Evolutionary conservation across 2,888 invertebrate species (phyloP), one percentile per base, ranked within the genome.

Genomic region (Pyrrhosoma nymphula): DNA sequence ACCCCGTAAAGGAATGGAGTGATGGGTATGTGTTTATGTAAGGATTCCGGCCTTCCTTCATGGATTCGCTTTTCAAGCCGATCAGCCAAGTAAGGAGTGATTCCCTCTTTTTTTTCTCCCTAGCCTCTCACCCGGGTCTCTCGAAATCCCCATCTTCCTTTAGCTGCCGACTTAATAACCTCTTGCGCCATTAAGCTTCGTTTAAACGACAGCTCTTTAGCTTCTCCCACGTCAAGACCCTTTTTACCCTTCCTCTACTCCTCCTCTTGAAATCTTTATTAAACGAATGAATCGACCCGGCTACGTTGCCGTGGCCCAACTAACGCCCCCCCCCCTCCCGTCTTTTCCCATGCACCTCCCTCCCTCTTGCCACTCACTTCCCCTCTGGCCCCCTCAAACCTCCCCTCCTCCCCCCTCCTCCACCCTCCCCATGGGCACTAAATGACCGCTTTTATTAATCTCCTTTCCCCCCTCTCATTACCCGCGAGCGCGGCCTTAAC

Each of bases 361-460:
- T 8, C 26, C 82, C 82, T 10, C 12, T 14, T 60, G 16, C 16
- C 60, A 3, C 20, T 60, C 20, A 60, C 60, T 47, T 47, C 60
- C 60, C 16, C 60, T 60, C 60, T n/a, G 60, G 60, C 3, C 47
- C 47, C 47, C 8, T 47, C 47, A 47, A 47, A 8, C 47, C 47
- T 47, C 47, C 47, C 69, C 20, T 26, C 69, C n/a, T 26, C 69
- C 26, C 8, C n/a, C 69, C 63, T 63, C 8, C 63, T 63, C 23
- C 63, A 18, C 26, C 69, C 69, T 0, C 23, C n/a, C n/a, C n/a
- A 8, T 8, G 69, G n/a, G 82, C 12, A 82, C 82, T 82, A 82
- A 82, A 82, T 82, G 82, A 82, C 82, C 82, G 82, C 82, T 82
- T 82, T 82, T 82, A 82, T 82, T 82, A 82, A 82, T 82, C 82